Percentiles rank a stretch among this genome's conserved stretches.
These are phyloP conservation scores for Picathartes gymnocephalus DNA, from an alignment of 2,113 vertebrate species.

Conservation along the genomic window DNA sequence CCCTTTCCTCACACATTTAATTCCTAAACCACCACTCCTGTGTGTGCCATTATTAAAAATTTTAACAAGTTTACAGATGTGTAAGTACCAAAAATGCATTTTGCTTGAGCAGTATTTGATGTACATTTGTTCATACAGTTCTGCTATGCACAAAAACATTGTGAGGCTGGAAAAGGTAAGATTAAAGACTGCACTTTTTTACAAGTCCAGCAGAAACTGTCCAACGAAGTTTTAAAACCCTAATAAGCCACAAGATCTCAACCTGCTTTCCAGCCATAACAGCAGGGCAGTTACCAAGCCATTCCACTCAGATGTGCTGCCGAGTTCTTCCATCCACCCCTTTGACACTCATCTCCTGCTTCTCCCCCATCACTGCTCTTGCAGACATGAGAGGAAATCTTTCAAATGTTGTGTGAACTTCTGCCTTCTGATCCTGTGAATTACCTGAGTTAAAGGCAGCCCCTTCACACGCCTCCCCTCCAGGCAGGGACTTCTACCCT, in stretches of 20 bases:
- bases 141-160: background rate
- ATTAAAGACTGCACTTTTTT: background rate
- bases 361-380: background rate
- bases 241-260: background rate
- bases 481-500: background rate
- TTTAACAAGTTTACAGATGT: background rate
- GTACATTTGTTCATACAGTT: background rate
- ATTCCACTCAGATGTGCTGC: background rate
- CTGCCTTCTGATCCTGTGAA: background rate
- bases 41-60: background rate
- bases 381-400: rapidly evolving
- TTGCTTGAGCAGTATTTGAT: background rate
- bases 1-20: background rate
- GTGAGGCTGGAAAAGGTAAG: background rate
- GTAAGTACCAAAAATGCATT: background rate
- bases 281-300: background rate
- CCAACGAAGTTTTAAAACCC: background rate
- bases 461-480: background rate
- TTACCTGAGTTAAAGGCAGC: background rate
- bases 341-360: background rate
- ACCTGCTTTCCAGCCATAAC: background rate
- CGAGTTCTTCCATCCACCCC: background rate
- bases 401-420: background rate
- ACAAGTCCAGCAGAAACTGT: rapidly evolving
- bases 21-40: background rate